Conservation (phyloP, 2,113 vertebrate species). For the Orcinus orca region DNA sequence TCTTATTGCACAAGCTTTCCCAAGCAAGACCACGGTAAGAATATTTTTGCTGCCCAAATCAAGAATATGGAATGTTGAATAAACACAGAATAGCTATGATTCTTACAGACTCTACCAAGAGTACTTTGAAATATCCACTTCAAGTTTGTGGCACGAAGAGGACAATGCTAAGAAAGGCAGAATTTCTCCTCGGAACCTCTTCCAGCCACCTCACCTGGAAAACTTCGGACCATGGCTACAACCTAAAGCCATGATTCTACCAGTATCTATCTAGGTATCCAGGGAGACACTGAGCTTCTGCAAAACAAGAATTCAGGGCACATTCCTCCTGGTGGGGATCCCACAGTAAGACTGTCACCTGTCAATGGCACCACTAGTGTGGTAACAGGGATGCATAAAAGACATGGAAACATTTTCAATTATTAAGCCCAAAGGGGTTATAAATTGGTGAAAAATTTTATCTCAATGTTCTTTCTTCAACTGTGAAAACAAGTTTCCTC, state of each 20-base stretch:
- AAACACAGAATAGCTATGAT: not conserved
- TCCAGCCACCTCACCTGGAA: not conserved
- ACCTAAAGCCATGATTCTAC: not conserved
- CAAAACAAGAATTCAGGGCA: not conserved
- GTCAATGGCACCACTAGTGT: not conserved
- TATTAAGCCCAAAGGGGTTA: not conserved
- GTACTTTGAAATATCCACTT: not conserved
- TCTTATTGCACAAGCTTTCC: not conserved
- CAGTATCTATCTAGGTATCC: not conserved
- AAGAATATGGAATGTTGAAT: not conserved
- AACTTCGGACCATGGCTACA: not conserved
- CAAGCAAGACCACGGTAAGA: not conserved
- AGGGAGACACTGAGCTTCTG: not conserved
- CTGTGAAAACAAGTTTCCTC: not conserved
- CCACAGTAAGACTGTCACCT: accelerated
- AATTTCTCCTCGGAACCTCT: accelerated
- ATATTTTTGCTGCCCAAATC: not conserved
- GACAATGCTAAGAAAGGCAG: not conserved
- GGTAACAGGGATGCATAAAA: not conserved
- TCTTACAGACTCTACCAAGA: not conserved
- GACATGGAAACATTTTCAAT: not conserved
- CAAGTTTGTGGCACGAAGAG: not conserved
- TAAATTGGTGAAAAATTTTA: not conserved
- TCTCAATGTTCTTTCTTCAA: not conserved
- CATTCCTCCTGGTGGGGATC: not conserved